Conservation (phyloP, 2,113 vertebrate species). For the Gallinago undulata region DNA sequence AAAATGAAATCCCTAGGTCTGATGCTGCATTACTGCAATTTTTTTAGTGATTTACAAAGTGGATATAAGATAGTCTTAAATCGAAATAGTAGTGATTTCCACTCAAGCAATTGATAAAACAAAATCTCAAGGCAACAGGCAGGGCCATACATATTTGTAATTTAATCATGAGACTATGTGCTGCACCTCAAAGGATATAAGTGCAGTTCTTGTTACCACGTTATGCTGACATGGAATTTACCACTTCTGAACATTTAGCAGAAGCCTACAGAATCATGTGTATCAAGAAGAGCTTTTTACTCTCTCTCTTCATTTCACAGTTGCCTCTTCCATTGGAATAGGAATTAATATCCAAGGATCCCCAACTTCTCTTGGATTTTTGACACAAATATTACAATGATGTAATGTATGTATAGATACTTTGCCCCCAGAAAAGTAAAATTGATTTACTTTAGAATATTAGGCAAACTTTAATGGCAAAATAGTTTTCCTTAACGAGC, state of each 20-base stretch:
- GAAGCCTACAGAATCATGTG: fast-evolving
- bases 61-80: background rate
- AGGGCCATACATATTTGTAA: background rate
- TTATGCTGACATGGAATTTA: background rate
- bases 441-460: background rate
- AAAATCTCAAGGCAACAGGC: background rate
- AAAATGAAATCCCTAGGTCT: background rate
- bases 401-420: background rate
- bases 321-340: background rate
- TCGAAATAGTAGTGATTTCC: background rate
- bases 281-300: background rate
- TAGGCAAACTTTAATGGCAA: background rate
- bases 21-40: background rate
- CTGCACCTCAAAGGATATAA: background rate
- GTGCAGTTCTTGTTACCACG: background rate
- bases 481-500: background rate
- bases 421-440: background rate
- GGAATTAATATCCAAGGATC: background rate
- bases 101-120: background rate
- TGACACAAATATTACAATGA: background rate
- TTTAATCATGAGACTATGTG: background rate
- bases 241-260: background rate
- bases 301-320: background rate
- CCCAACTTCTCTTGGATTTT: fast-evolving
- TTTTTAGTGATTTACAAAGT: background rate